Conservation (phyloP, 1,140 invertebrate genomes). For the Caenorhabditis briggsae region DNA sequence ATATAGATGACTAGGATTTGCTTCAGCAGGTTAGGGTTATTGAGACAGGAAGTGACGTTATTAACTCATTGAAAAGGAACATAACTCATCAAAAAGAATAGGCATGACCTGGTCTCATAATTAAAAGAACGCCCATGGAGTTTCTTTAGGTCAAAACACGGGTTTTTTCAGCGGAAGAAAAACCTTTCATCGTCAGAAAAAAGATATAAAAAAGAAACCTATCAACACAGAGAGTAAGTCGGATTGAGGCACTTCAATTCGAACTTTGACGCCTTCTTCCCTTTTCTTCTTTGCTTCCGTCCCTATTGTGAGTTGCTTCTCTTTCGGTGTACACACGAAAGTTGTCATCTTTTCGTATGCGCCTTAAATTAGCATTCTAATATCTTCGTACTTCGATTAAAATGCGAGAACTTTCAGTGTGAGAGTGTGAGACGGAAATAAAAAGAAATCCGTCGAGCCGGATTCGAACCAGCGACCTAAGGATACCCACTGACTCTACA, state of each 20-base stretch:
- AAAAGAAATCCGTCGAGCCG: constrained; percentile 70
- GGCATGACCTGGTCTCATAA: background rate
- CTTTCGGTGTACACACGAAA: background rate
- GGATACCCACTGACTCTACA: constrained; percentile 68
- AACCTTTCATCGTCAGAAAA: constrained; percentile 8
- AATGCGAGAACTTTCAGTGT: background rate
- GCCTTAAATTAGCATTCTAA: background rate
- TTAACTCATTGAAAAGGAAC: background rate
- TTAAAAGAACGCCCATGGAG: constrained; percentile 6
- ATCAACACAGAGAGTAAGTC: background rate
- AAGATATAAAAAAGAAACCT: constrained; percentile 26
- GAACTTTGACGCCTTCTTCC: constrained; percentile 34
- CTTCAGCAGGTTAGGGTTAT: too few relatives aligned
- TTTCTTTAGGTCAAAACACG: background rate
- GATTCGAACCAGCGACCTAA: constrained; percentile 74
- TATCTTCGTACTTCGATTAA: background rate
- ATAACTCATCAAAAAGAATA: constrained; percentile 4
- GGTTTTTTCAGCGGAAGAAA: background rate
- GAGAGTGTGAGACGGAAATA: background rate
- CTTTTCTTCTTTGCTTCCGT: constrained; percentile 8
- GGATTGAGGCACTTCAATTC: constrained; percentile 46
- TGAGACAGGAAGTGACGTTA: background rate
- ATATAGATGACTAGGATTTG: too few relatives aligned
- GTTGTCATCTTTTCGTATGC: background rate
- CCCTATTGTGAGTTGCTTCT: constrained; percentile 37